phyloP scores from a whole-genome alignment of 2,888 invertebrate genomes.

The Chirona hameri region DNA sequence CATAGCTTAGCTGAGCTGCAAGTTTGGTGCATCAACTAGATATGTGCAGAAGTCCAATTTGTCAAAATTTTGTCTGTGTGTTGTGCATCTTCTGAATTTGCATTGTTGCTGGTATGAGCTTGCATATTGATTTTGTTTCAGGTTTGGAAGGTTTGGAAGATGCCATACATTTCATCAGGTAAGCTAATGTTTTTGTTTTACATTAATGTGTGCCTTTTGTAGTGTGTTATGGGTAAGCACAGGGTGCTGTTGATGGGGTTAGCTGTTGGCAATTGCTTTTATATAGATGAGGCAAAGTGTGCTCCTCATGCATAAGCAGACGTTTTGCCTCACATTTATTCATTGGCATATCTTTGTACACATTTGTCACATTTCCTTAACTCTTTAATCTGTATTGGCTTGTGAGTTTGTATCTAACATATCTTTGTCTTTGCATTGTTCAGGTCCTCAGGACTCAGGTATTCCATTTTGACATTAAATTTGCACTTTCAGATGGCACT shows the following conservation, averaged over 20 bases:
- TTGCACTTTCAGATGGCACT: neutral
- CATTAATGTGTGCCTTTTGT: neutral
- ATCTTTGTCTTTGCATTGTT: neutral
- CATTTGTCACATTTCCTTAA: neutral
- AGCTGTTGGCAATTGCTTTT: neutral
- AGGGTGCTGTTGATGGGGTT: neutral
- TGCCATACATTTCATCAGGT: constrained; percentile 1
- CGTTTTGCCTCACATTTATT: neutral
- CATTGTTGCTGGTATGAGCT: neutral
- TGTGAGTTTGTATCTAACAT: neutral
- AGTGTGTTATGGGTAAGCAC: neutral
- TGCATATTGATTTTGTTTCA: too few relatives aligned
- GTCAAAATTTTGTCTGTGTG: neutral
- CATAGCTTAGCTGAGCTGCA: neutral
- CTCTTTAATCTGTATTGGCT: neutral
- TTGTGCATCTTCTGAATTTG: neutral
- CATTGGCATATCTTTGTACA: neutral
- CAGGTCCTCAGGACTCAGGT: neutral
- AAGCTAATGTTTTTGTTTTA: neutral
- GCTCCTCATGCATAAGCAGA: neutral
- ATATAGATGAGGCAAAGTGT: neutral
- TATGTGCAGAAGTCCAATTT: too few relatives aligned
- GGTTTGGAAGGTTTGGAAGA: neutral
- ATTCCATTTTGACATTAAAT: neutral
- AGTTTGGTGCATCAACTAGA: neutral